These are phyloP conservation scores for Ceramica pisi DNA, from an alignment of 2,888 invertebrate genomes.

Conservation along the genomic window DNA sequence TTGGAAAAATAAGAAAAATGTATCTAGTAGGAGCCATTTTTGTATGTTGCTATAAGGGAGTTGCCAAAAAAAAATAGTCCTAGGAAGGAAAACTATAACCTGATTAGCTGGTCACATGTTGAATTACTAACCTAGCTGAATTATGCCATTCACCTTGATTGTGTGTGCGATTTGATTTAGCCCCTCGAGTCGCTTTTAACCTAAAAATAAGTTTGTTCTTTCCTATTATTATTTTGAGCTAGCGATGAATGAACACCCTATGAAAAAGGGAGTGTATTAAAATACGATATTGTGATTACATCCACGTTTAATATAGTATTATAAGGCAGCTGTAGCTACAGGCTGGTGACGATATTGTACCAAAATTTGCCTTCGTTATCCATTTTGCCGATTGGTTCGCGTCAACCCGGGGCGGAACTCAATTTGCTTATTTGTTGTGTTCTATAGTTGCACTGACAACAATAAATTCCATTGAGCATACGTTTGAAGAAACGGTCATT, in stretches of 20 bases:
- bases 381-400: neutral
- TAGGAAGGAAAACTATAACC: slow-evolving; percentile 43
- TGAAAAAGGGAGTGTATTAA: neutral
- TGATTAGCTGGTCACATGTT: slow-evolving; percentile 59
- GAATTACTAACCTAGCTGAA: slow-evolving; percentile 53
- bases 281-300: neutral
- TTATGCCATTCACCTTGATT: slow-evolving; percentile 62
- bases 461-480: slow-evolving; percentile 31
- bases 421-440: slow-evolving; percentile 27
- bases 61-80: slow-evolving; percentile 5
- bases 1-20: slow-evolving; percentile 8
- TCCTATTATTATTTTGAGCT: slow-evolving; percentile 59
- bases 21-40: slow-evolving; percentile 48
- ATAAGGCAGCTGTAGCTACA: neutral
- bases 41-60: slow-evolving; percentile 22
- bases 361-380: slow-evolving; percentile 1
- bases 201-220: slow-evolving; percentile 60
- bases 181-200: slow-evolving; percentile 51
- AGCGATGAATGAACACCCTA: slow-evolving; percentile 31
- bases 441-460: slow-evolving; percentile 19
- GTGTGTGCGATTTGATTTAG: slow-evolving; percentile 46
- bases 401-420: neutral
- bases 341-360: neutral
- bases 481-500: slow-evolving; percentile 1
- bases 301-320: neutral